These are phyloP conservation scores for Neostethus bicornis DNA, from an alignment of 2,797 vertebrate species.

Conservation along the genomic window DNA sequence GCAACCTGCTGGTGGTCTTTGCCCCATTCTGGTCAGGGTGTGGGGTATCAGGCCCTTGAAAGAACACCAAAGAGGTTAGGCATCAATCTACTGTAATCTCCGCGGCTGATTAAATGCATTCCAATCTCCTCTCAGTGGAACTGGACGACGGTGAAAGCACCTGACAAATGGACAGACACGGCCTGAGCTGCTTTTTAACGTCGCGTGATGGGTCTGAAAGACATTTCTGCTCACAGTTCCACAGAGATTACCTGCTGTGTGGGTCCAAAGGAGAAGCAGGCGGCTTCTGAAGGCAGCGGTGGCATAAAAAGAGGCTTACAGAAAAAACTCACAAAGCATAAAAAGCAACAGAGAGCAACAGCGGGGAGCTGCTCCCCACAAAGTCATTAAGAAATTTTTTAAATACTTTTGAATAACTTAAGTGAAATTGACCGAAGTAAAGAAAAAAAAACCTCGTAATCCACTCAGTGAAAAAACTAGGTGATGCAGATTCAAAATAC, in stretches of 20 bases:
- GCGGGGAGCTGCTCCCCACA: conserved; percentile 47
- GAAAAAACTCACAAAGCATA: conserved; percentile 54
- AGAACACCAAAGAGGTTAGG: conserved; percentile 60
- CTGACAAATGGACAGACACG: conserved; percentile 57
- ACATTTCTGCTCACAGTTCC: conserved; percentile 51
- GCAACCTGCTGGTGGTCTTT: conserved; percentile 60
- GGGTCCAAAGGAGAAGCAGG: conserved; percentile 51
- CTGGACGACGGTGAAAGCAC: conserved; percentile 55
- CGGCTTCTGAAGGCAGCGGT: conserved; percentile 53
- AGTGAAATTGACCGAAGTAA: conserved; percentile 39
- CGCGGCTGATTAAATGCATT: conserved; percentile 72
- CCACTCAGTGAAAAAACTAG: not conserved
- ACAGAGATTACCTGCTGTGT: conserved; percentile 68
- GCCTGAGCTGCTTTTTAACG: conserved; percentile 71
- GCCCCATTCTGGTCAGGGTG: conserved; percentile 33
- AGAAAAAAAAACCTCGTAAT: conserved; percentile 12
- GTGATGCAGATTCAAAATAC: not conserved
- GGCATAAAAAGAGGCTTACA: conserved; percentile 61
- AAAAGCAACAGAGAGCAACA: conserved; percentile 37
- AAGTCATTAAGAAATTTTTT: conserved; percentile 53
- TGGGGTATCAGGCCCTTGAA: conserved; percentile 30
- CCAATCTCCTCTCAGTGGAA: conserved; percentile 57
- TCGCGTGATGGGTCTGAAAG: conserved; percentile 61
- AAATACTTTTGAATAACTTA: conserved; percentile 48
- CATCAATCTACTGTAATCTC: conserved; percentile 73